Conservation (phyloP, 2,888 invertebrate genomes). For the Drosophila austrosaltans region DNA sequence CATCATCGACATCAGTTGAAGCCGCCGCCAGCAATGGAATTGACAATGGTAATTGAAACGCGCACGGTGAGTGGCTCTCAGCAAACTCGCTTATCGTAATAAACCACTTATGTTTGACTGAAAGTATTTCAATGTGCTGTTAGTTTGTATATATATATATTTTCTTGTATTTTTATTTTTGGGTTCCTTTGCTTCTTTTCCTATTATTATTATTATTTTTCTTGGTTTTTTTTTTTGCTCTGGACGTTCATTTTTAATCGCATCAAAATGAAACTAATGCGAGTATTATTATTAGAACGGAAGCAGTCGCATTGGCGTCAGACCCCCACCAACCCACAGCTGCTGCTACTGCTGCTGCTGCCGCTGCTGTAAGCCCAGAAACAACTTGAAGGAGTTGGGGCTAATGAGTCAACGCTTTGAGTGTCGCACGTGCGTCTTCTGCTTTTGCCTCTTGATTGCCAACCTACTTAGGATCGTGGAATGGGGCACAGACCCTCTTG, state of each 20-base stretch:
- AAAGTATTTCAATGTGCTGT: slow-evolving; percentile 47
- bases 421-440: slow-evolving; percentile 72
- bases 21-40: slow-evolving; percentile 41
- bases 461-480: slow-evolving; percentile 47
- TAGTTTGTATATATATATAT: slow-evolving; percentile 6
- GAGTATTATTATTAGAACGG: slow-evolving; percentile 73
- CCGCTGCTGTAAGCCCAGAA: slow-evolving; percentile 24
- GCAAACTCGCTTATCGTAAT: slow-evolving; percentile 69
- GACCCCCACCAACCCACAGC: slow-evolving; percentile 37
- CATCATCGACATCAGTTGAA: slow-evolving; percentile 6
- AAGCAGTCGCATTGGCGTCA: slow-evolving; percentile 38
- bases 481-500: slow-evolving; percentile 1
- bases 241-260: slow-evolving; percentile 65
- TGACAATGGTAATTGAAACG: slow-evolving; percentile 71
- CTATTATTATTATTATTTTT: neutral
- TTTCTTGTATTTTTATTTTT: too few relatives aligned
- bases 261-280: slow-evolving; percentile 74
- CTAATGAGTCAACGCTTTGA: slow-evolving; percentile 72
- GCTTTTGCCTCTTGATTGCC: slow-evolving; percentile 41
- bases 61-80: slow-evolving; percentile 60
- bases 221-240: slow-evolving; percentile 20
- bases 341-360: slow-evolving; percentile 37
- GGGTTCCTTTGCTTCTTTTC: neutral
- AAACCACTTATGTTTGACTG: slow-evolving; percentile 64
- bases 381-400: slow-evolving; percentile 30